These are phyloP conservation scores for Zaprionus nigranus DNA, from an alignment of 1,140 invertebrate genomes.

Conservation along the genomic window DNA sequence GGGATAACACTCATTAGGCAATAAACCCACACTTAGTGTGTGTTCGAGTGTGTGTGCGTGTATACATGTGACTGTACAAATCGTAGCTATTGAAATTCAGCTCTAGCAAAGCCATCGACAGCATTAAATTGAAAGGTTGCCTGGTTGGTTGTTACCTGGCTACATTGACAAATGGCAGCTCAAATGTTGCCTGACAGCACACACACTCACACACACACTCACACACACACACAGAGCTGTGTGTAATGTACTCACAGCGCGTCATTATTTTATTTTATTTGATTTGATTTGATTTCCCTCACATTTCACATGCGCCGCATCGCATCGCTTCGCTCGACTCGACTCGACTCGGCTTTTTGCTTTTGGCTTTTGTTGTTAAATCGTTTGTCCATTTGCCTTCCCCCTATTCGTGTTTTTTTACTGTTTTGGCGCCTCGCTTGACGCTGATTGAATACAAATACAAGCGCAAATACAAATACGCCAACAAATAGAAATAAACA, in stretches of 20 bases:
- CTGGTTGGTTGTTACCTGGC: constrained; percentile 21
- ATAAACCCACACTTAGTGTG: constrained; percentile 29
- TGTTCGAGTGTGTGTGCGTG: not conserved
- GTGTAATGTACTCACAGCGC: constrained; percentile 13
- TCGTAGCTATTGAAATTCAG: constrained; percentile 21
- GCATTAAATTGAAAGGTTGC: constrained; percentile 31
- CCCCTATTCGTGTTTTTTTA: constrained; percentile 18
- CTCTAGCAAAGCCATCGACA: constrained; percentile 34
- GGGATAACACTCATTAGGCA: constrained; percentile 41
- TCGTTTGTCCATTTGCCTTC: constrained; percentile 23
- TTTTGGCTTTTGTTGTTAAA: constrained; percentile 50
- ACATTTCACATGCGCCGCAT: constrained; percentile 57
- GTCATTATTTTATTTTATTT: constrained; percentile 57
- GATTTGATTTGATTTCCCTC: constrained; percentile 73
- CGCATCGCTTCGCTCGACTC: no score
- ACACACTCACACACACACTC: not conserved
- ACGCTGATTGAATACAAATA: constrained; percentile 81
- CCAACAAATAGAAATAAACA: constrained; percentile 65
- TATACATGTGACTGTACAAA: not conserved
- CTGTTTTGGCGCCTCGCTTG: constrained; percentile 53
- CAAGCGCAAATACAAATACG: constrained; percentile 62
- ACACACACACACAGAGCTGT: not conserved
- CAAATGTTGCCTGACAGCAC: constrained; percentile 42
- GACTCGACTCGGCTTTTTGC: constrained; percentile 23
- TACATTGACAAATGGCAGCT: constrained; percentile 49